Evolutionary conservation across 1,140 invertebrate species (phyloP), one percentile per base, ranked within the genome.

Genomic region (Sitodiplosis mosellana): DNA sequence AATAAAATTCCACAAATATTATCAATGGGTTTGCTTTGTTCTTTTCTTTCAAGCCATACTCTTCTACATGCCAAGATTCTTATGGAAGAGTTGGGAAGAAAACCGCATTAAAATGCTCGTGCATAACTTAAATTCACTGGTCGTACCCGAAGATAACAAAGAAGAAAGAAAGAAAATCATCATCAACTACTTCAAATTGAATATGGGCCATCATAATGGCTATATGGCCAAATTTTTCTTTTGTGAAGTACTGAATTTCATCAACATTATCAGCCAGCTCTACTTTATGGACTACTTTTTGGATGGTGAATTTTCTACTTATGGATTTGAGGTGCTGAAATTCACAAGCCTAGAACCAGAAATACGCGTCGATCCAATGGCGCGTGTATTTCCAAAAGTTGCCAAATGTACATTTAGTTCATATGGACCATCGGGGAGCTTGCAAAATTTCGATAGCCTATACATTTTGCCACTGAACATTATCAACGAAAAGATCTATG

Each of bases 301-400:
- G 10, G 77, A 78, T 15, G 78, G 80, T 0, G 65, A 78, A 20
- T 90, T 90, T 56, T 58, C 81, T 0, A 57, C 58, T 2, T 70
- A 90, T 36, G 88, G 87, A 0, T 55, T 71, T 0, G 60, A 72
- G 18, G 68, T 85, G 0, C 65, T 91, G 1, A 73, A 72, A 49
- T 88, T 88, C 58, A 84, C 82, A 2, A 83, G 89, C 59, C 78
- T 86, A 76, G 87, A 91, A 51, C 83, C 85, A 0, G 84, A 88
- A 56, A 46, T 76, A 0, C 51, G 65, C n/a, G 56, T 61, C 1
- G 60, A 71, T n/a, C 70, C 75, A 0, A 64, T 87, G 33, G 81
- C 86, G 48, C 56, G 74, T 15, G 71, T 86, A 0, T 89, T 87
- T 54, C 85, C 85, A 6, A 85, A 86, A 69, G 74, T 85, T 6